Conservation (phyloP, 2,113 vertebrate species). For the Microcebus murinus region DNA sequence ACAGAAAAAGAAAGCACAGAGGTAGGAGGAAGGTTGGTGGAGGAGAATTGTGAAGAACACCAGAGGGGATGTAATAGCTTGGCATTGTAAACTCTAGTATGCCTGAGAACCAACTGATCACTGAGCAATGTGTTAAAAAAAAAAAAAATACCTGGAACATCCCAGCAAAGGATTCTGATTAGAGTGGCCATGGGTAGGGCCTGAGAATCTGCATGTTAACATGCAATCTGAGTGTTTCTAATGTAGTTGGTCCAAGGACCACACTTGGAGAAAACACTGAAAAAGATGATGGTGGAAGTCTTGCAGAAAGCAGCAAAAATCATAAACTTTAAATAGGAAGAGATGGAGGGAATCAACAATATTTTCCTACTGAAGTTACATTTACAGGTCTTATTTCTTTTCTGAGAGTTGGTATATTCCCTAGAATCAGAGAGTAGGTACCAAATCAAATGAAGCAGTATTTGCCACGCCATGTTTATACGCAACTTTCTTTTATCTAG, state of each 20-base stretch:
- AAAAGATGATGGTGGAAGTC: not conserved
- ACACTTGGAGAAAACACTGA: not conserved
- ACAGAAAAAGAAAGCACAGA: not conserved
- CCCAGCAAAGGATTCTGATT: not conserved
- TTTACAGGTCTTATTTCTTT: conserved; percentile 1
- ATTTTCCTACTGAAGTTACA: not conserved
- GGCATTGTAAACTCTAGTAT: not conserved
- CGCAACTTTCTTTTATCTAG: not conserved
- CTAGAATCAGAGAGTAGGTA: not conserved
- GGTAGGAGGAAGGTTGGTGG: not conserved
- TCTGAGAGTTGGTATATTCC: not conserved
- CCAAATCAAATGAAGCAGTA: not conserved
- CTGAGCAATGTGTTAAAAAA: not conserved
- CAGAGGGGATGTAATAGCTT: not conserved
- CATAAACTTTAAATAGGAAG: not conserved
- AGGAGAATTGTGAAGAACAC: not conserved
- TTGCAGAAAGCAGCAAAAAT: not conserved
- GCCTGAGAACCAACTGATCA: not conserved
- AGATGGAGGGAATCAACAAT: not conserved
- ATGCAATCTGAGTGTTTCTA: not conserved
- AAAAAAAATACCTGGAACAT: not conserved
- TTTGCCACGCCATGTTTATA: not conserved
- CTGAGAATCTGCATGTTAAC: not conserved
- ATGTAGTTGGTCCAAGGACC: not conserved
- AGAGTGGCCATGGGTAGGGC: not conserved